Evolutionary conservation across 1,140 invertebrate species (phyloP).

Genomic region (Brachionus calyciflorus): DNA sequence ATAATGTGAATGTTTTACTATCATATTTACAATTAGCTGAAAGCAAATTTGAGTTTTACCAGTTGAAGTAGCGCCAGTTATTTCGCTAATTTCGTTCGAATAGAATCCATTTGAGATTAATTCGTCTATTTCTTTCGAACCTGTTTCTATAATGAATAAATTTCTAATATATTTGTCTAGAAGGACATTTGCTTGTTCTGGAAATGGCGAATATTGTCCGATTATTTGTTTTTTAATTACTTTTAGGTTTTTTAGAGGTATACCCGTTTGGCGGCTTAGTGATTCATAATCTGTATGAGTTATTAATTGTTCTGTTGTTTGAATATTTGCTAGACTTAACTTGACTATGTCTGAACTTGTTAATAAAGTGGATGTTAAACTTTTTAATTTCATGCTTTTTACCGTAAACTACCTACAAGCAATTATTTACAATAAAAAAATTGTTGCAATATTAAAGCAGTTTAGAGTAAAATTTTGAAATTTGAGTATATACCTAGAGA

Average conservation of each 20-base stretch:
- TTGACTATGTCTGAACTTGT: not conserved
- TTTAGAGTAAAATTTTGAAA: too few relatives aligned
- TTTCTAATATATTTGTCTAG: constrained; percentile 36
- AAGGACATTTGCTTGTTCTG: constrained; percentile 19
- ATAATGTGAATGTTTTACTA: not conserved
- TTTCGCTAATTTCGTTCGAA: constrained; percentile 29
- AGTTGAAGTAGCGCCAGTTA: not conserved
- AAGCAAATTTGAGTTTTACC: constrained; percentile 40
- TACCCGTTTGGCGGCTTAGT: constrained; percentile 2
- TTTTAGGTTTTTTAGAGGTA: constrained; percentile 19
- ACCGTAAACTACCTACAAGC: too few relatives aligned
- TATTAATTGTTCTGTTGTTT: constrained; percentile 39
- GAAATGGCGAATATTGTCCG: constrained; percentile 44
- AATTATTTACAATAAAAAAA: too few relatives aligned
- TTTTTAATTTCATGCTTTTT: constrained; percentile 46
- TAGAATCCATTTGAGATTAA: constrained; percentile 40
- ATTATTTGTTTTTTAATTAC: constrained; percentile 39
- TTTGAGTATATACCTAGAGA: too few relatives aligned
- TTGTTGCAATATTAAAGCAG: too few relatives aligned
- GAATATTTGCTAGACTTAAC: constrained; percentile 36
- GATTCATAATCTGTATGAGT: constrained; percentile 20
- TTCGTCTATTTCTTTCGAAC: not conserved
- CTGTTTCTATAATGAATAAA: constrained; percentile 39
- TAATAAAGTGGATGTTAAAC: constrained; percentile 20
- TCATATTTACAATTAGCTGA: constrained; percentile 4